Conservation (phyloP, 2,888 invertebrate species). For the Eupithecia exiguata region DNA sequence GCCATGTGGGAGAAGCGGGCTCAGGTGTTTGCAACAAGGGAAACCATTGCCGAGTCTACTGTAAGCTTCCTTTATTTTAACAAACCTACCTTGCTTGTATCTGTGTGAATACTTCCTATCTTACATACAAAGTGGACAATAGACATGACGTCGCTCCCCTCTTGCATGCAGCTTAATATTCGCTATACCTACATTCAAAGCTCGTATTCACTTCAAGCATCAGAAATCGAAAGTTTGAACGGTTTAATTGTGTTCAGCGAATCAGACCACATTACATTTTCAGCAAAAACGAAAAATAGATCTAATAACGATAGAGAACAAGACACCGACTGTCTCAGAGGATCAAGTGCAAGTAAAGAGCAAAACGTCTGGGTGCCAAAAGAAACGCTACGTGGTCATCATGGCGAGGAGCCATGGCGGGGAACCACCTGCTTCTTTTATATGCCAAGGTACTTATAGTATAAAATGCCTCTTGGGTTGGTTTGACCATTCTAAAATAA, state of each 20-base stretch:
- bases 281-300: slow-evolving; percentile 97
- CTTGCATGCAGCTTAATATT: no score
- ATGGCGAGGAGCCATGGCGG: slow-evolving; percentile 96
- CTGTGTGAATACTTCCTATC: background rate
- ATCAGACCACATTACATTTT: slow-evolving; percentile 38
- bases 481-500: background rate
- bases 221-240: background rate
- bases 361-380: slow-evolving; percentile 68
- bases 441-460: slow-evolving; percentile 90
- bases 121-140: background rate
- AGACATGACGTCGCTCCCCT: background rate
- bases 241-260: background rate
- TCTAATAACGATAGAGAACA: slow-evolving; percentile 89
- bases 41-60: slow-evolving; percentile 87
- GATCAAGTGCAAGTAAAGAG: slow-evolving; percentile 76
- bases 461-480: background rate
- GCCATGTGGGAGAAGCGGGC: slow-evolving; percentile 87
- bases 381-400: slow-evolving; percentile 89
- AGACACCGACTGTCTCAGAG: slow-evolving; percentile 52
- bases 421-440: slow-evolving; percentile 96
- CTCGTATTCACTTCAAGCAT: no score
- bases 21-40: slow-evolving; percentile 86
- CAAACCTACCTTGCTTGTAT: no score
- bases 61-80: slow-evolving; percentile 66
- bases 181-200: no score